phyloP scores from a whole-genome alignment of 2,797 vertebrate species.

The Chloroceryle inda region DNA sequence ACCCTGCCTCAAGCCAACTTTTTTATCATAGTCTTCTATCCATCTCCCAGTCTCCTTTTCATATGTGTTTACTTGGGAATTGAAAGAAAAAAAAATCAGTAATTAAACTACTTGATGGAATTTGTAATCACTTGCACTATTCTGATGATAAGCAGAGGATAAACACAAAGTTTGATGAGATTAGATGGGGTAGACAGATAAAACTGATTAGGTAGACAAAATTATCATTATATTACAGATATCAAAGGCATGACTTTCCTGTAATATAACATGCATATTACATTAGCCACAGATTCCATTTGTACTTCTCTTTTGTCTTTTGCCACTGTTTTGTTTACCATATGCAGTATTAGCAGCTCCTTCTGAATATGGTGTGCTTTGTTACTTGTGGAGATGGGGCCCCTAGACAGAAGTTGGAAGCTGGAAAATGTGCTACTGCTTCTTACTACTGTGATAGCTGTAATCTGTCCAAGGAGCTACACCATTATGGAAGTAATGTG shows the following conservation, averaged over 20 bases:
- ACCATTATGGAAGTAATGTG: not conserved
- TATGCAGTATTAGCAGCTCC: not conserved
- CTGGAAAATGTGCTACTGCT: not conserved
- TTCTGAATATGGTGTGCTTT: not conserved
- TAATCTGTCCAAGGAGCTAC: not conserved
- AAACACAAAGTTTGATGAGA: constrained; percentile 50
- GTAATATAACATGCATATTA: not conserved
- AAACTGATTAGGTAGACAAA: constrained; percentile 50
- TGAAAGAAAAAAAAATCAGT: not conserved
- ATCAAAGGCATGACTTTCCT: constrained; percentile 5
- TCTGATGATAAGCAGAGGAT: not conserved
- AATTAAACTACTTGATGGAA: constrained; percentile 29
- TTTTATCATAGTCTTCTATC: not conserved
- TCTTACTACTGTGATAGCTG: not conserved
- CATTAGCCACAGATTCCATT: not conserved
- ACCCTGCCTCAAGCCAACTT: not conserved
- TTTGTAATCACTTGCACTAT: constrained; percentile 43
- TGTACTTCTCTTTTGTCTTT: constrained; percentile 8
- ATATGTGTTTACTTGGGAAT: not conserved
- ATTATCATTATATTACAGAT: constrained; percentile 7
- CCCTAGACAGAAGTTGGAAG: not conserved
- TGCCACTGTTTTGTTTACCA: not conserved
- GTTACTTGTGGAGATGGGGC: not conserved
- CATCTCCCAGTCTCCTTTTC: not conserved
- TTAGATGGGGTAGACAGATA: constrained; percentile 53